phyloP scores from a whole-genome alignment of 1,140 invertebrate genomes.

The Holcopasites calliopsidis region DNA sequence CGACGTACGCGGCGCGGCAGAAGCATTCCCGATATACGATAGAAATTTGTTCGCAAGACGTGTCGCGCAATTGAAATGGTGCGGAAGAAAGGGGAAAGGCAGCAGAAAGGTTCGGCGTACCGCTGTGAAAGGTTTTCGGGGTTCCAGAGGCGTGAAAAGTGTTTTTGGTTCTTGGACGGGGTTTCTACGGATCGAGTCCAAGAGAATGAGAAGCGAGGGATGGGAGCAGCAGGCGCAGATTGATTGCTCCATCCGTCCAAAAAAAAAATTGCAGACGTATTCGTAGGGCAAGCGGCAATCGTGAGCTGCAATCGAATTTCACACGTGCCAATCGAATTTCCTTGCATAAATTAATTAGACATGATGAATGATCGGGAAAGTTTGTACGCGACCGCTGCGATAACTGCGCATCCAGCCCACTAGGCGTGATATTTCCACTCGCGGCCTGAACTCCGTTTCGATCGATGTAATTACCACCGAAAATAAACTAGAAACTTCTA shows the following conservation, averaged over 20 bases:
- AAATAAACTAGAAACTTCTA: conserved; percentile 31
- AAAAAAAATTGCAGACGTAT: conserved; percentile 45
- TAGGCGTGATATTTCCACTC: too few relatives aligned
- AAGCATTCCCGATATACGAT: conserved; percentile 69
- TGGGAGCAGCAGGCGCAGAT: conserved; percentile 41
- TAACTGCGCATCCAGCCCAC: too few relatives aligned
- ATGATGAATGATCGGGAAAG: too few relatives aligned
- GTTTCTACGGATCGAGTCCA: conserved; percentile 5
- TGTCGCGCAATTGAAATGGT: conserved; percentile 58
- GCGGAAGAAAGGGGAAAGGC: neutral
- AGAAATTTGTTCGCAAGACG: conserved; percentile 69
- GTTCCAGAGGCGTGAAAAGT: conserved; percentile 35
- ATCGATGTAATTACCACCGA: conserved; percentile 30
- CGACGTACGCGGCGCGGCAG: conserved; percentile 54
- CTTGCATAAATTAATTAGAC: too few relatives aligned
- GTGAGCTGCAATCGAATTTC: conserved; percentile 49
- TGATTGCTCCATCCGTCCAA: conserved; percentile 62
- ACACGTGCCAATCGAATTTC: conserved; percentile 34
- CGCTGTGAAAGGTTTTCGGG: conserved; percentile 11
- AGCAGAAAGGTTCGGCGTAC: neutral
- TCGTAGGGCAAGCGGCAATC: conserved; percentile 8
- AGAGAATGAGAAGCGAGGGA: neutral
- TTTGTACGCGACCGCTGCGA: too few relatives aligned
- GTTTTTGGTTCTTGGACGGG: conserved; percentile 11
- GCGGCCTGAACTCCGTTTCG: too few relatives aligned